Evolutionary conservation across 2,888 invertebrate species (phyloP), one percentile per base, ranked within the genome.

Genomic region (Elaeidobius kamerunicus): DNA sequence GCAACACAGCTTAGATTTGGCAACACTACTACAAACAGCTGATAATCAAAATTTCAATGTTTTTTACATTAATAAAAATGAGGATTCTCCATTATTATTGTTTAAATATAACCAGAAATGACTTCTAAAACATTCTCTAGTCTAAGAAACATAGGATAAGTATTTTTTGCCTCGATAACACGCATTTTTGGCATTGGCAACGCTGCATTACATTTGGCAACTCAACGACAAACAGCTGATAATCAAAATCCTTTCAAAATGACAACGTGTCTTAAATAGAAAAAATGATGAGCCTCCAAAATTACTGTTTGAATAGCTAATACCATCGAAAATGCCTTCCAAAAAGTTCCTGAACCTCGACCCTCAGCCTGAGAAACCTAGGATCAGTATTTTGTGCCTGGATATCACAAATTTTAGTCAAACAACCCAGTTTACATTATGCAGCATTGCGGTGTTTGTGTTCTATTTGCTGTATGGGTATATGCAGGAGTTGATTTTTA

Each of bases 381-480:
- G 80, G 65, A 75, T 84, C 20, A 83, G 81, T 61, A 81, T 91
- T 48, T 71, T 91, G 51, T 91, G 87, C 67, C 78, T 89, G 59
- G 82, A 91, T 67, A 76, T 93, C 46, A 82, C 83, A 7, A 71
- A 78, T 36, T 83, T 80, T 60, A 83, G 80, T 55, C 76, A 78
- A 63, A 77, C 81, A 14, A 73, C 78, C 2, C 92, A 92, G 71
- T 90, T 95, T 69, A 56, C 86, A 1, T 73, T 86, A 43, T 88
- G 91, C 68, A 86, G 87, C 44, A 65, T 76, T 17, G 91, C 89
- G 47, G 88, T 94, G 5, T 94, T 96, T 72, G 71, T 88, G 57
- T 89, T 93, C 67, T 97, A 90, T 72, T 73, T 95, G 53, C 77
- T 92, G 0, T 96, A 96, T 77, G 96, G 95, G 45, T 96, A 92